These are phyloP conservation scores for Phoxinus dragarum DNA, from an alignment of 2,797 vertebrate genomes.

Conservation along the genomic window DNA sequence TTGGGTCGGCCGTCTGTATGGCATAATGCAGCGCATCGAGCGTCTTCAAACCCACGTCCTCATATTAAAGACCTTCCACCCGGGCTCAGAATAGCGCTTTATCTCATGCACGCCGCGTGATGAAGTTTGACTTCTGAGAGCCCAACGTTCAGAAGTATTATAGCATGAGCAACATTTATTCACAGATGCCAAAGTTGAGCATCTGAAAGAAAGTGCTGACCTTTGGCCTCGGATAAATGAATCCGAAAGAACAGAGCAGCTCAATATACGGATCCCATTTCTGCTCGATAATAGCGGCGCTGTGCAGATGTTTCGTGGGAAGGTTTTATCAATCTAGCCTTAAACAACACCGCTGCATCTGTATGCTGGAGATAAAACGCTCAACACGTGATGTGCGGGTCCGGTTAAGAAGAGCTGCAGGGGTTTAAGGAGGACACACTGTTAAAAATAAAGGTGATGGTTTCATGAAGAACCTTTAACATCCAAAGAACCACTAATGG, in stretches of 20 bases:
- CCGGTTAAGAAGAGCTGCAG: not conserved
- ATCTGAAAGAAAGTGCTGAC: slow-evolving; percentile 51
- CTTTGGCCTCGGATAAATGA: slow-evolving; percentile 48
- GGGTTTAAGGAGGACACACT: not conserved
- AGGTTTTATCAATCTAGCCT: not conserved
- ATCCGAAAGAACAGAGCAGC: slow-evolving; percentile 36
- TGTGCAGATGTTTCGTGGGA: not conserved
- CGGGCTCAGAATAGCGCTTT: slow-evolving; percentile 41
- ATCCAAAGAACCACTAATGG: not conserved
- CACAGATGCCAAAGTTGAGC: slow-evolving; percentile 51
- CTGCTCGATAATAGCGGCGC: not conserved
- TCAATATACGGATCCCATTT: slow-evolving; percentile 21
- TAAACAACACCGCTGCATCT: slow-evolving; percentile 6
- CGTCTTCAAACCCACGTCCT: slow-evolving; percentile 48
- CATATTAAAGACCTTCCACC: slow-evolving; percentile 55
- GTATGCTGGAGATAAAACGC: not conserved
- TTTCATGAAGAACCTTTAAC: not conserved
- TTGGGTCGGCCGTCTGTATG: not conserved
- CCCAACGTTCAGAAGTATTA: slow-evolving; percentile 25
- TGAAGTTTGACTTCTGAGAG: slow-evolving; percentile 33
- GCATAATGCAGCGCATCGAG: slow-evolving; percentile 1
- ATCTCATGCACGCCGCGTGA: not conserved
- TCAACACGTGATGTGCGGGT: not conserved
- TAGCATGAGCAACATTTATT: slow-evolving; percentile 40
- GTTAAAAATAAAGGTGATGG: not conserved